Conservation (phyloP, 1,140 invertebrate genomes). For the Lepidotrigona ventralis region DNA sequence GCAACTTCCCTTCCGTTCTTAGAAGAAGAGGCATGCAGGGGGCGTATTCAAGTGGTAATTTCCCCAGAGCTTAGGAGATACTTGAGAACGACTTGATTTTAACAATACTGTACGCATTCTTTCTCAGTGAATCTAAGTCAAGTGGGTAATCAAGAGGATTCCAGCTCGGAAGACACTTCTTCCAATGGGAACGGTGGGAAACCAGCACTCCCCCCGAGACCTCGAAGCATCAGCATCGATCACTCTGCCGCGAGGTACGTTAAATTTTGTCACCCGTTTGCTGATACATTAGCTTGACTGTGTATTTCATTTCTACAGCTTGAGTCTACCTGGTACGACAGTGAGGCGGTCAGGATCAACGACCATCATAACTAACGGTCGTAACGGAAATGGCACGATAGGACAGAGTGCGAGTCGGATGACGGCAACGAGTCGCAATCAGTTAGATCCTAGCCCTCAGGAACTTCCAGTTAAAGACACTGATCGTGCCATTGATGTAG, state of each 20-base stretch:
- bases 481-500: constrained; percentile 76
- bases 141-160: constrained; percentile 86
- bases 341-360: constrained; percentile 72
- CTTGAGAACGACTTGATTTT: neutral
- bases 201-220: constrained; percentile 83
- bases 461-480: constrained; percentile 79
- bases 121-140: constrained; percentile 83
- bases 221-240: constrained; percentile 79
- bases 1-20: constrained; percentile 79
- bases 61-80: neutral
- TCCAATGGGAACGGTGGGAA: constrained; percentile 80
- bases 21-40: constrained; percentile 83
- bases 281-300: neutral
- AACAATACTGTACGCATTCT: neutral
- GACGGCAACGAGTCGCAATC: constrained; percentile 68
- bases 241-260: constrained; percentile 72
- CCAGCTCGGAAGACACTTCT: constrained; percentile 86
- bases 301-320: constrained; percentile 47
- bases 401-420: constrained; percentile 64
- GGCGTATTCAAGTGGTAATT: constrained; percentile 85
- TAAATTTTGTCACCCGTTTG: constrained; percentile 32
- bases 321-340: constrained; percentile 66
- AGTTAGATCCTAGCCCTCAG: constrained; percentile 77
- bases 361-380: constrained; percentile 70
- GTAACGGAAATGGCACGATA: constrained; percentile 54